Percentiles rank a stretch among this genome's conserved stretches.
These are phyloP conservation scores for Philopedon plagiatum DNA, from an alignment of 2,888 invertebrate species.

Conservation along the genomic window DNA sequence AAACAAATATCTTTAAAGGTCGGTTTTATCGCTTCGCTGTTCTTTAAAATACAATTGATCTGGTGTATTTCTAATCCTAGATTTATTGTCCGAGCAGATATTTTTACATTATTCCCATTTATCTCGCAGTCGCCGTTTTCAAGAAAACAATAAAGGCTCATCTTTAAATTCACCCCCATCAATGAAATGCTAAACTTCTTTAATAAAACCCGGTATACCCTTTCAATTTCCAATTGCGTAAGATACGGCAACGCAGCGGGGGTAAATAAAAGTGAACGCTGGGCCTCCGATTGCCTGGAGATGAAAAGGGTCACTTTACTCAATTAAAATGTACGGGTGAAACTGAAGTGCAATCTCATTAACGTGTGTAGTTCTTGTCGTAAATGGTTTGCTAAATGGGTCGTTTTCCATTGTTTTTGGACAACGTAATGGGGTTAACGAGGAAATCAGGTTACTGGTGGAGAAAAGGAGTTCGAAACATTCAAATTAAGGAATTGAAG, in stretches of 20 bases:
- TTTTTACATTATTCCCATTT: neutral
- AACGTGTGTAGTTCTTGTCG: too few relatives aligned
- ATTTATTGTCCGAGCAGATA: neutral
- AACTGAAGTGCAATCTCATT: conserved; percentile 15
- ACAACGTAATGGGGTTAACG: neutral
- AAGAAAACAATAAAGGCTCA: neutral
- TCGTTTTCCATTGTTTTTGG: conserved; percentile 2
- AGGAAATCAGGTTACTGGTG: too few relatives aligned
- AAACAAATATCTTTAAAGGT: too few relatives aligned
- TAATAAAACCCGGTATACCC: conserved; percentile 3
- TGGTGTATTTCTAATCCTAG: too few relatives aligned
- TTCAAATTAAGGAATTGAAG: too few relatives aligned
- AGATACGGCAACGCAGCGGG: conserved; percentile 5
- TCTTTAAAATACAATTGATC: too few relatives aligned
- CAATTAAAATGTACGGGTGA: conserved; percentile 25
- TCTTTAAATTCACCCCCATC: conserved; percentile 11
- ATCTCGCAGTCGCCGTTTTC: neutral
- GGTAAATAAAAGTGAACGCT: neutral
- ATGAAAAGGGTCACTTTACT: conserved; percentile 24
- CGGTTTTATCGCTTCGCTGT: too few relatives aligned
- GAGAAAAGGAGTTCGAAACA: too few relatives aligned
- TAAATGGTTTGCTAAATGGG: neutral
- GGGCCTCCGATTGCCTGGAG: conserved; percentile 1
- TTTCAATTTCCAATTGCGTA: conserved; percentile 8
- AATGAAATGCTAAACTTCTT: conserved; percentile 17